phyloP scores from a whole-genome alignment of 92 coral and sea anemone genomes.

The Isaurus tuberculatus region DNA sequence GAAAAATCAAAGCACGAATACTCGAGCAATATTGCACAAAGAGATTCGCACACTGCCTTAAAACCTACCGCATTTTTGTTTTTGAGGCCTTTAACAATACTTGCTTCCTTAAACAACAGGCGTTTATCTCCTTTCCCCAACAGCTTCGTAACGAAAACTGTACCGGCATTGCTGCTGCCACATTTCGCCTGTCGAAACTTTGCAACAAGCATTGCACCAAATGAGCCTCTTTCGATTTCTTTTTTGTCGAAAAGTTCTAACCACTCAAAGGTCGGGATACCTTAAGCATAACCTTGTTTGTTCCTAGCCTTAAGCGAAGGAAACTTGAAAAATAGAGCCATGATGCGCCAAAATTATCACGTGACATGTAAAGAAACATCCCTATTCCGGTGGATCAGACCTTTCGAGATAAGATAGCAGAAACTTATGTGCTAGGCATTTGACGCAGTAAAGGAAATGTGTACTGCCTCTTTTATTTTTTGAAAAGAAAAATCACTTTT shows the following conservation, averaged over 20 bases:
- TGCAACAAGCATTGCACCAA: constrained; percentile 47
- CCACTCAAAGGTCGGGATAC: constrained; percentile 52
- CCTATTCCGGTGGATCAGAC: neutral
- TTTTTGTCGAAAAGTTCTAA: constrained; percentile 45
- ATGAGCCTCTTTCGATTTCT: constrained; percentile 48
- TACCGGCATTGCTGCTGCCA: no score
- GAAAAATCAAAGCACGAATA: constrained; percentile 59
- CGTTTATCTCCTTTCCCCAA: constrained; percentile 21
- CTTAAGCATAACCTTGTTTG: neutral
- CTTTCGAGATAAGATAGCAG: no score
- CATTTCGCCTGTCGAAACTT: neutral
- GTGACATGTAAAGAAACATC: neutral
- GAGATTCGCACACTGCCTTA: constrained; percentile 35
- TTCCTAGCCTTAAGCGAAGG: neutral
- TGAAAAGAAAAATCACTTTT: no score
- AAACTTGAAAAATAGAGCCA: neutral
- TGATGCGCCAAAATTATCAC: neutral
- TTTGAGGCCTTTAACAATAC: constrained; percentile 41
- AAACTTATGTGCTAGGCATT: no score
- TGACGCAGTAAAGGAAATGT: no score
- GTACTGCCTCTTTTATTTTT: no score
- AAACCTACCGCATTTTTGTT: constrained; percentile 54
- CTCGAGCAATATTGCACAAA: constrained; percentile 62
- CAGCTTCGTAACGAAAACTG: constrained; percentile 49
- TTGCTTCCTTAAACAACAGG: constrained; percentile 60